Base-by-base conservation (phyloP, 2,888 invertebrate species). In the Eupithecia vulgata region DNA sequence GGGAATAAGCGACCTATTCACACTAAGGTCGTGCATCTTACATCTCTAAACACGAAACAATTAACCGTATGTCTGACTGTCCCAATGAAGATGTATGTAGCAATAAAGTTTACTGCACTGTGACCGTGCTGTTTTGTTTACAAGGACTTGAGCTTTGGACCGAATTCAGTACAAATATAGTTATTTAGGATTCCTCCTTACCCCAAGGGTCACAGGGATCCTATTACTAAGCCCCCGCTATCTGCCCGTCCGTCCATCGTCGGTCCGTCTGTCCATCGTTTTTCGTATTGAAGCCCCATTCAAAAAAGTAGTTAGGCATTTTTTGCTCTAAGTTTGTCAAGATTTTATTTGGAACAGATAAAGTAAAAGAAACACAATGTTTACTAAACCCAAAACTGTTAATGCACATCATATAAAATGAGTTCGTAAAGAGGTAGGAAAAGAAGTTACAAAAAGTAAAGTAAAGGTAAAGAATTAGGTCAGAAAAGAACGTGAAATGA, bases 21-120 rank as follows among this genome's bases (percentile, higher is more conserved):
- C 57, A 57, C 57, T 57, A 57, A 21, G 57, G 25, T 13, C 57
- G 13, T 57, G 57, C 21, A 21, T 61, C 61, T 34, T 17, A 17
- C 8, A 61, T 3, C 34, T 57, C 25, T 52, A 21, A 52, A 25
- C 35, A 40, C 13, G 3, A 40, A 65, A 40, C 65, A 65, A 65
- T 65, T 65, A 65, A 65, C 65, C 40, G n/a, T 37, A 10, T 65
- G 65, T 42, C 65, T 7, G 37, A 17, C 7, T 34, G 61, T 34
- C 15, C 34, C 67, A 52, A 52, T 57, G 67, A 40, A 65, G 48
- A 67, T 67, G 34, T 35, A 67, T 67, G 67, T 10, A 45, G 67
- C 34, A 25, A 65, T 65, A 65, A 64, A 42, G 21, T 40, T n/a
- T 21, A 25, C 25, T 65, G 21, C 12, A 17, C 30, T 34, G n/a